A percentile compares a stretch with the other conserved stretches of the same genome.
phyloP scores from a whole-genome alignment of 1,140 invertebrate genomes.

The Trichomalopsis sarcophagae region DNA sequence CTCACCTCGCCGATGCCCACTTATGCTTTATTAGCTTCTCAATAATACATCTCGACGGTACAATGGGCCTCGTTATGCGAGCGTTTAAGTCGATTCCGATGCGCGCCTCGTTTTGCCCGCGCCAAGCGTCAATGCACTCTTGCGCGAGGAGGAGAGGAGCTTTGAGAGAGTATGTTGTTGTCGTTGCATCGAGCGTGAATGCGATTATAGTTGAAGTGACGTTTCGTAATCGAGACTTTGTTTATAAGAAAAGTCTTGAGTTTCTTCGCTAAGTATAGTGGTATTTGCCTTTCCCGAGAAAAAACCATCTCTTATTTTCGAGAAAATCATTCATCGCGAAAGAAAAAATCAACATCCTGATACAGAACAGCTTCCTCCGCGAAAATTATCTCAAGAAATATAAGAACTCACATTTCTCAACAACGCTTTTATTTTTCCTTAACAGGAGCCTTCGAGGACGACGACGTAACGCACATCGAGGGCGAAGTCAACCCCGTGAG shows the following conservation, averaged over 20 bases:
- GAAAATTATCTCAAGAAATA: constrained; percentile 14
- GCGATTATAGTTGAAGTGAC: too few relatives aligned
- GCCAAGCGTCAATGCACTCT: constrained; percentile 29
- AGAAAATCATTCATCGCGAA: constrained; percentile 9
- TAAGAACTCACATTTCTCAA: neutral
- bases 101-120: neutral
- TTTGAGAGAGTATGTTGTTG: too few relatives aligned
- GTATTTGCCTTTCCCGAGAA: neutral
- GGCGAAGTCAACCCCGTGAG: constrained; percentile 98
- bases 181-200: neutral
- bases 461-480: constrained; percentile 98
- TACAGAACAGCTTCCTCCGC: neutral
- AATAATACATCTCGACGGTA: constrained; percentile 50
- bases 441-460: constrained; percentile 97
- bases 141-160: neutral
- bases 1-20: constrained; percentile 48
- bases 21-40: constrained; percentile 54
- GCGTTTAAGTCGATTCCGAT: constrained; percentile 49
- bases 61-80: constrained; percentile 49
- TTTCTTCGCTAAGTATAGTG: too few relatives aligned
- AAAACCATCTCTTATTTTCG: neutral
- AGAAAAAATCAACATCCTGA: too few relatives aligned
- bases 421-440: constrained; percentile 35
- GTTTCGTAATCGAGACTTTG: too few relatives aligned
- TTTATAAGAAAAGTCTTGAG: too few relatives aligned